These are phyloP conservation scores for Henicopernis longicauda DNA, from an alignment of 2,113 vertebrate genomes.

Conservation along the genomic window DNA sequence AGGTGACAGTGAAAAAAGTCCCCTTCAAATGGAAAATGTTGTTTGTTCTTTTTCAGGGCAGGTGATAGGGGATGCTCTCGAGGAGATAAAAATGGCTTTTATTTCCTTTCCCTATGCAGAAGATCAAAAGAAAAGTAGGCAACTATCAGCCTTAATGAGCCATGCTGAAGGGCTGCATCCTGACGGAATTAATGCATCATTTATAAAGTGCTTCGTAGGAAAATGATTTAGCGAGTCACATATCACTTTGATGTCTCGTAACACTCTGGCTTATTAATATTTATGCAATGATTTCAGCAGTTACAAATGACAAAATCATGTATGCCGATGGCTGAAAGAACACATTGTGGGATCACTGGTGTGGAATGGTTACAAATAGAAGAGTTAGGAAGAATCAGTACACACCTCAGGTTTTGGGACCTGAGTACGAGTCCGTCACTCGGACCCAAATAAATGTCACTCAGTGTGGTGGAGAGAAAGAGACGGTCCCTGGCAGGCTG, in stretches of 20 bases:
- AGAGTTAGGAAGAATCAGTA: not conserved
- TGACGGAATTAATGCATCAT: constrained; percentile 25
- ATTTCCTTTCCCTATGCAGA: not conserved
- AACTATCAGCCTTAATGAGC: constrained; percentile 20
- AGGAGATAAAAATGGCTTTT: constrained; percentile 47
- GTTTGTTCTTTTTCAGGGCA: not conserved
- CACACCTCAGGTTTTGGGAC: not conserved
- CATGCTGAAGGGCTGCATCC: not conserved
- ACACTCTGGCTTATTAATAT: not conserved
- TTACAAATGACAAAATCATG: constrained; percentile 9
- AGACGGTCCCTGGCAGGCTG: not conserved
- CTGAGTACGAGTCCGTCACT: not conserved
- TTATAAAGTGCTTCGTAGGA: not conserved
- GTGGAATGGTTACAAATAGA: not conserved
- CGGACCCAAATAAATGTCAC: not conserved
- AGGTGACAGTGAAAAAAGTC: not conserved
- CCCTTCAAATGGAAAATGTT: not conserved
- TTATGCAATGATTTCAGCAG: not conserved
- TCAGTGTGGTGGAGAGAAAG: not conserved
- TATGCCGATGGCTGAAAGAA: not conserved
- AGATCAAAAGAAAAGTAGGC: constrained; percentile 34
- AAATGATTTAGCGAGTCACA: constrained; percentile 4
- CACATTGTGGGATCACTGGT: not conserved
- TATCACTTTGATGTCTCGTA: constrained; percentile 37
- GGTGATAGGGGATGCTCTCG: not conserved